phyloP scores from a whole-genome alignment of 2,113 vertebrate genomes.

The Irena cyanogastra region DNA sequence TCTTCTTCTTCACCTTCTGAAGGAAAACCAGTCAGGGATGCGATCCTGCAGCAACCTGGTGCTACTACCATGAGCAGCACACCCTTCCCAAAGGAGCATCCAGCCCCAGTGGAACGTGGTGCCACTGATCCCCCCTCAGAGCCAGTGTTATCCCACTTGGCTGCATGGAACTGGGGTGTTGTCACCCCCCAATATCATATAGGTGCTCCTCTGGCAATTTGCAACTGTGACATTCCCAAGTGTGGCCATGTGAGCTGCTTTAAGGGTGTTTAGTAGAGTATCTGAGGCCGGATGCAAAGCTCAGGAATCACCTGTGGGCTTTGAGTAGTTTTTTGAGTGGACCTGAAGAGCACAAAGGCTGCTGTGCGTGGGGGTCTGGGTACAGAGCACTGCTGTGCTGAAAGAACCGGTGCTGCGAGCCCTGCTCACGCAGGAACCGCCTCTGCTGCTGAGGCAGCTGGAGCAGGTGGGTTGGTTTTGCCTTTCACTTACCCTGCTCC shows the following conservation, averaged over 20 bases:
- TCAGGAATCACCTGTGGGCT: not conserved
- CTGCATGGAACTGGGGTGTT: not conserved
- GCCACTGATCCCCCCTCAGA: not conserved
- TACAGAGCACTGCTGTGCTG: not conserved
- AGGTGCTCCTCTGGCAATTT: not conserved
- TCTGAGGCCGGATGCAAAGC: not conserved
- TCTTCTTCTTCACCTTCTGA: not conserved
- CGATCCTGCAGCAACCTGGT: not conserved
- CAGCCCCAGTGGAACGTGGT: rapidly evolving
- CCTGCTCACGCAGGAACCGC: not conserved
- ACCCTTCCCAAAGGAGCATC: not conserved
- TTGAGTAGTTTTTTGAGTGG: not conserved
- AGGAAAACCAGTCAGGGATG: not conserved
- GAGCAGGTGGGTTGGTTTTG: not conserved
- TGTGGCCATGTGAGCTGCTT: rapidly evolving
- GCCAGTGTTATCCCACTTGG: not conserved
- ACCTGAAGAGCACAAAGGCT: not conserved
- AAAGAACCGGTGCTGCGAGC: not conserved
- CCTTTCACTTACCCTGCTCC: not conserved
- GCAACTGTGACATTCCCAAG: rapidly evolving
- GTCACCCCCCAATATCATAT: not conserved
- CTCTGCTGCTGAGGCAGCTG: not conserved
- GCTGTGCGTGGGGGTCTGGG: rapidly evolving
- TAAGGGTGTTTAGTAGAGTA: not conserved
- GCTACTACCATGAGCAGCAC: rapidly evolving